Evolutionary conservation across 2,113 vertebrate species (phyloP).

Genomic region (Callocephalon fimbriatum): DNA sequence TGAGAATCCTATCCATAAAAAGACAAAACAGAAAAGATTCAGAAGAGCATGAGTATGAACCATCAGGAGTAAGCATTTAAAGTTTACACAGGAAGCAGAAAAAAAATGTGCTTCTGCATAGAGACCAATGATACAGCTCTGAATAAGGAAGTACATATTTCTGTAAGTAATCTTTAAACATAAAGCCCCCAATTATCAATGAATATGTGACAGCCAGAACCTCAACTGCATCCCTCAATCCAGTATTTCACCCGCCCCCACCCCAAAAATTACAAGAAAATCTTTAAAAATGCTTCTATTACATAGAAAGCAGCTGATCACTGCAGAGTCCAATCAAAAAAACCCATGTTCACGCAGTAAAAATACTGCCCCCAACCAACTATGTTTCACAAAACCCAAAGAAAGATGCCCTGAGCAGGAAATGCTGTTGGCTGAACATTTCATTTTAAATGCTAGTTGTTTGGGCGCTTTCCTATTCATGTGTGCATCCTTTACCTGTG

Average conservation of each 20-base stretch:
- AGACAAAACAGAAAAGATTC: conserved; percentile 77
- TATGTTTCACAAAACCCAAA: conserved; percentile 18
- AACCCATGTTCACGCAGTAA: neutral
- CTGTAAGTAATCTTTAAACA: conserved; percentile 34
- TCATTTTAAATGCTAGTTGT: conserved; percentile 38
- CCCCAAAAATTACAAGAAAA: neutral
- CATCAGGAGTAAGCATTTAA: conserved; percentile 46
- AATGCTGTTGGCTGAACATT: neutral
- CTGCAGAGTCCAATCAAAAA: neutral
- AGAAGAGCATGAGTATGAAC: conserved; percentile 72
- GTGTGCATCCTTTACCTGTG: conserved; percentile 85
- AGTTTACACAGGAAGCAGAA: conserved; percentile 42
- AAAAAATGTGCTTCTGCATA: neutral
- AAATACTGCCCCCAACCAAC: conserved; percentile 2
- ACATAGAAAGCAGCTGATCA: neutral
- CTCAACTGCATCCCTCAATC: neutral
- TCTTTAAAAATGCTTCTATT: neutral
- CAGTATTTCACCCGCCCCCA: neutral
- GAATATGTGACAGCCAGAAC: neutral
- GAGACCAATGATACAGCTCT: neutral
- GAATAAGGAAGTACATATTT: conserved; percentile 44
- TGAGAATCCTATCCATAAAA: conserved; percentile 90
- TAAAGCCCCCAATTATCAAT: neutral
- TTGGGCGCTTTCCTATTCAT: neutral
- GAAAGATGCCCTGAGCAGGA: conserved; percentile 35